Conservation (phyloP, 1,140 invertebrate genomes). For the Pygmarrhopalites habei region DNA sequence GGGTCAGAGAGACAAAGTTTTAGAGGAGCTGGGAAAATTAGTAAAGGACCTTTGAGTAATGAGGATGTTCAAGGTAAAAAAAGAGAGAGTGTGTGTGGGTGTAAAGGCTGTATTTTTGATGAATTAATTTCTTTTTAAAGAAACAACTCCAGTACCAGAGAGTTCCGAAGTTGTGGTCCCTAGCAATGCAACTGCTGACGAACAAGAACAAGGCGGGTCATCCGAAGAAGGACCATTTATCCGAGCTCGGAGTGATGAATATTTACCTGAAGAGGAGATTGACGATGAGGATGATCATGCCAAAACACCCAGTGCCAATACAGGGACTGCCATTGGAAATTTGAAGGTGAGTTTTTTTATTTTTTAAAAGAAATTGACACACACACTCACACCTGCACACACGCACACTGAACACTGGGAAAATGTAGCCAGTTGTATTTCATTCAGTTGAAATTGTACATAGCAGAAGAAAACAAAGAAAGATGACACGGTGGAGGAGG, state of each 20-base stretch:
- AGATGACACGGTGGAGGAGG: constrained; percentile 31
- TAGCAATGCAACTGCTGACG: constrained; percentile 15
- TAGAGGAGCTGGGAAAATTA: constrained; percentile 33
- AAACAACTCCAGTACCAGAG: constrained; percentile 16
- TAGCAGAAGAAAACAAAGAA: constrained; percentile 30
- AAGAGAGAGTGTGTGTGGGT: too few species aligned
- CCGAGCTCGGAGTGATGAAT: constrained; percentile 29
- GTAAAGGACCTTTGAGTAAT: constrained; percentile 30
- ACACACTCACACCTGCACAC: constrained; percentile 2
- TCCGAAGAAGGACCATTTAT: constrained; percentile 31
- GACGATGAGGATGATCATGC: constrained; percentile 14
- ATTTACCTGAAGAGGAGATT: constrained; percentile 26
- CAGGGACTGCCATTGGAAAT: too few species aligned
- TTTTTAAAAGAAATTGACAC: neutral
- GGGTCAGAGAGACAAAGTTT: constrained; percentile 19
- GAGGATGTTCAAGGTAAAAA: constrained; percentile 16
- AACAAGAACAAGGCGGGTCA: constrained; percentile 11
- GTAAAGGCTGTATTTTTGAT: too few species aligned
- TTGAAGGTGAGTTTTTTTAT: neutral
- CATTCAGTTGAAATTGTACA: neutral
- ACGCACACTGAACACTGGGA: too few species aligned
- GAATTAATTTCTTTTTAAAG: neutral
- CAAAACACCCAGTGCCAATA: neutral
- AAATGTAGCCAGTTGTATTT: too few species aligned
- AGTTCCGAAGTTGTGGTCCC: constrained; percentile 6